Conservation (phyloP, 2,888 invertebrate species). For the Mesochorus sp. region DNA sequence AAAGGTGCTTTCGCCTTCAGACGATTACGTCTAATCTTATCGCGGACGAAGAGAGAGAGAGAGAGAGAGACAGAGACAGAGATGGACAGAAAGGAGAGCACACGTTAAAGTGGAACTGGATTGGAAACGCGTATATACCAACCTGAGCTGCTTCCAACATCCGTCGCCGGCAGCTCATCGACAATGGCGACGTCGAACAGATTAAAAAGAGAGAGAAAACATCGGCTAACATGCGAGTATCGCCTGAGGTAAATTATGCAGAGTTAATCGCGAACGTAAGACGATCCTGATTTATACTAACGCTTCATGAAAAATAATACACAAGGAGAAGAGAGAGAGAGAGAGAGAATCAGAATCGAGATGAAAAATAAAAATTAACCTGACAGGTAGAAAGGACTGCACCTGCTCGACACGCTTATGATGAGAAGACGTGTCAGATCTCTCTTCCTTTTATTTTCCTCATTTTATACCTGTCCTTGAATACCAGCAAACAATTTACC, state of each 20-base stretch:
- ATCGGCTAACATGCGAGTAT: constrained; percentile 56
- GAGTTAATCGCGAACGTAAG: constrained; percentile 57
- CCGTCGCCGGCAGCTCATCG: constrained; percentile 34
- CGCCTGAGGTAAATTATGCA: constrained; percentile 57
- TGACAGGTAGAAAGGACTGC: constrained; percentile 69
- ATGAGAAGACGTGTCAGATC: constrained; percentile 17
- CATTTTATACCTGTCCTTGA: background rate
- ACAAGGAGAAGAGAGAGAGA: background rate
- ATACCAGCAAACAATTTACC: too few species aligned
- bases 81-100: background rate
- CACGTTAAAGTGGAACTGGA: constrained; percentile 52
- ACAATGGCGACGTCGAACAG: constrained; percentile 35
- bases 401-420: constrained; percentile 68
- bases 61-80: background rate
- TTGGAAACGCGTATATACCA: constrained; percentile 40
- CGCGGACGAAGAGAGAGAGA: constrained; percentile 16
- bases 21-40: constrained; percentile 59
- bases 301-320: background rate
- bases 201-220: constrained; percentile 41
- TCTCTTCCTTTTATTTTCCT: constrained; percentile 40
- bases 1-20: constrained; percentile 51
- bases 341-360: constrained; percentile 4
- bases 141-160: constrained; percentile 27
- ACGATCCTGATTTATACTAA: constrained; percentile 38
- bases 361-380: constrained; percentile 30